Base-by-base conservation (phyloP, 2,113 vertebrate species). In the Naja naja region DNA sequence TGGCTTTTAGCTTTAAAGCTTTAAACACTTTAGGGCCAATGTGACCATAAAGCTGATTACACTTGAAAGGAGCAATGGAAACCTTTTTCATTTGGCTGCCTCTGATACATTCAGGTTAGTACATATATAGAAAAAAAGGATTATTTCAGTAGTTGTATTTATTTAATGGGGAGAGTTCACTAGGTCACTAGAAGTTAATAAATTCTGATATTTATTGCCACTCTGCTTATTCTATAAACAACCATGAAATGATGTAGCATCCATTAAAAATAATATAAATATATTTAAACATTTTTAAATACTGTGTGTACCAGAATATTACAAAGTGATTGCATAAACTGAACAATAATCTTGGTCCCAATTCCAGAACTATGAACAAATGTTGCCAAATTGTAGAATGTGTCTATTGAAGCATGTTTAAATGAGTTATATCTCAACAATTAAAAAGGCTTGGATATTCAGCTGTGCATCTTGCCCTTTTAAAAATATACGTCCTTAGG, bases 401-500 rank as follows among this genome's bases (percentile, higher is more conserved):
- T 23, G 47, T 56, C 10, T 52, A 2, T 88, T 22, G 52, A 93
- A 43, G 18, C n/a, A 91, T 1, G 81, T 56, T 27, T 18, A 1
- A 92, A 3, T 30, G 86, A 60, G 0, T 1, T 47, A 53, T 91
- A 90, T 55, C 43, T 58, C 89, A 87, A 45, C 1, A 54, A 34
- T 27, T 93, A 56, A 92, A 88, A 0, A 0, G 64, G 20, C 89
- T 20, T 55, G 43, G 54, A 89, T 87, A 91, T 56, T 87, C 58
- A 91, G 56, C 43, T 85, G 9, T 47, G 88, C 81, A 20, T 91
- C 55, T 11, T 54, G 58, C 93, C 23, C 58, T 95, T 92, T 45
- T 4, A 64, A 96, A 93, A 93, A 95, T 58, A 39, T 3, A 91
- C 94, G 96, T 95, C 85, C 92, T 47, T 95, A 94, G 95, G 56